Evolutionary conservation across 1,140 invertebrate species (phyloP).

Genomic region (Trichonephila inaurata): DNA sequence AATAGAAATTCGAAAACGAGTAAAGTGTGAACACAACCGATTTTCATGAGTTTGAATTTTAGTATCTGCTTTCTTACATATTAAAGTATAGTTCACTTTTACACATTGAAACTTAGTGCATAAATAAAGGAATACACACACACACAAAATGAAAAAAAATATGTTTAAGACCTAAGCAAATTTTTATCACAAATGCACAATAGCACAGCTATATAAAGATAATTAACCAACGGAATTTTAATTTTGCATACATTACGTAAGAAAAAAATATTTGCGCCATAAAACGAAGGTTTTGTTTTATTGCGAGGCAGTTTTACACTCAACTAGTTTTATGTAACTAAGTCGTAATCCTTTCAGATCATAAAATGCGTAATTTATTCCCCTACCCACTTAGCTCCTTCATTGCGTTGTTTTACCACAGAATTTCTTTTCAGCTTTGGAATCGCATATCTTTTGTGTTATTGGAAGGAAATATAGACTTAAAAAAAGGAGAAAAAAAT

Average conservation of each 20-base stretch:
- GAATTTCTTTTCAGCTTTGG: background rate
- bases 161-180: background rate
- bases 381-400: background rate
- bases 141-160: background rate
- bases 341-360: slow-evolving; percentile 43
- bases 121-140: background rate
- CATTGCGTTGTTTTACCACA: background rate
- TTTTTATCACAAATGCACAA: no score
- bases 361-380: slow-evolving; percentile 48
- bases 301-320: slow-evolving; percentile 16
- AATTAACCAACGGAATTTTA: slow-evolving; percentile 12
- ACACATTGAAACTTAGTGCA: no score
- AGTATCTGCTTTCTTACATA: no score
- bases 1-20: no score
- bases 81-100: no score
- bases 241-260: background rate
- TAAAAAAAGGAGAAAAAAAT: background rate
- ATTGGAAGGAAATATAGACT: background rate
- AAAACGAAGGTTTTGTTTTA: slow-evolving; percentile 26
- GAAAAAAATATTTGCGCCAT: slow-evolving; percentile 14
- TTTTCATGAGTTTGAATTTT: no score
- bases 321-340: slow-evolving; percentile 53
- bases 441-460: background rate
- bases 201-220: background rate
- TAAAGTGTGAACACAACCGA: no score